phyloP scores from a whole-genome alignment of 2,113 vertebrate species.

The Mus musculus region GRCm39 chr13:72378501-72379000 shows the following conservation, averaged over 20 bases:
- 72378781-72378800: fast-evolving
- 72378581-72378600: background rate
- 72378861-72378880: background rate
- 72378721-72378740: background rate
- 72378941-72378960: background rate
- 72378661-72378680: fast-evolving
- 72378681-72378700: fast-evolving
- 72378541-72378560: too few species aligned
- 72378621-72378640: fast-evolving
- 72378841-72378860: fast-evolving
- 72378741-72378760: background rate
- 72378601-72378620: fast-evolving
- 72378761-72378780: background rate
- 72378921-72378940: background rate
- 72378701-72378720: background rate
- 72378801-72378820: background rate
- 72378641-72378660: fast-evolving
- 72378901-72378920: background rate
- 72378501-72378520: fast-evolving
- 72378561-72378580: fast-evolving
- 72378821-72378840: fast-evolving
- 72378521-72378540: background rate
- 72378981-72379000: background rate
- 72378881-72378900: background rate
- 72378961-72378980: background rate